phyloP scores from a whole-genome alignment of 2,888 invertebrate genomes.

The Lutraria lutraria region DNA sequence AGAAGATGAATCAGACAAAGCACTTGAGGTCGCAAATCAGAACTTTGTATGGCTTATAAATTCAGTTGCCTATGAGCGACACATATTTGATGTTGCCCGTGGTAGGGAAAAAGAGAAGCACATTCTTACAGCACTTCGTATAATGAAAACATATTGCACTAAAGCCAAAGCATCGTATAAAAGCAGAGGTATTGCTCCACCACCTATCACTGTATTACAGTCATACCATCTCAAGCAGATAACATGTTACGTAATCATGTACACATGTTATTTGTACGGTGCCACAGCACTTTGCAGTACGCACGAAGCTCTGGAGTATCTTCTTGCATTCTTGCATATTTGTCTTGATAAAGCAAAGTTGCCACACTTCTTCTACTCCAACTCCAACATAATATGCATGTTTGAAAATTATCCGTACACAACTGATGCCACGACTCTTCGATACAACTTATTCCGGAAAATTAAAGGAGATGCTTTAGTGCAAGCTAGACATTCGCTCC shows the following conservation, averaged over 20 bases:
- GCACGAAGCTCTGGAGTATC: background rate
- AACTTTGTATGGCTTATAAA: conserved; percentile 63
- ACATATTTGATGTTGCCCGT: conserved; percentile 62
- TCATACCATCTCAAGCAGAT: conserved; percentile 71
- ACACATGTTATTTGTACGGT: background rate
- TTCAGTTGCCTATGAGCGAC: conserved; percentile 67
- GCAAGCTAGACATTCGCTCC: conserved; percentile 17
- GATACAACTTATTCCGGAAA: conserved; percentile 21
- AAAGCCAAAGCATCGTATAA: background rate
- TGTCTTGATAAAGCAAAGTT: conserved; percentile 28
- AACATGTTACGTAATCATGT: conserved; percentile 52
- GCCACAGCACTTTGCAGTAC: background rate
- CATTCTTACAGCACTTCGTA: conserved; percentile 67
- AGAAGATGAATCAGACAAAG: conserved; percentile 31
- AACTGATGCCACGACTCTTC: background rate
- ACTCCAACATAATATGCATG: background rate
- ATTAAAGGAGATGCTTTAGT: background rate
- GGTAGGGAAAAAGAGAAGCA: conserved; percentile 43
- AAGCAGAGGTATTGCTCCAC: background rate
- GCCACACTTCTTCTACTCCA: conserved; percentile 39
- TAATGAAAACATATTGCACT: conserved; percentile 60
- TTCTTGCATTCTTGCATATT: conserved; percentile 22
- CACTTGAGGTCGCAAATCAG: conserved; percentile 33
- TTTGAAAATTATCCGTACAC: background rate
- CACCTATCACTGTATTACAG: conserved; percentile 46